phyloP scores from a whole-genome alignment of 2,113 vertebrate species.

The Psittacula cyanocephala region DNA sequence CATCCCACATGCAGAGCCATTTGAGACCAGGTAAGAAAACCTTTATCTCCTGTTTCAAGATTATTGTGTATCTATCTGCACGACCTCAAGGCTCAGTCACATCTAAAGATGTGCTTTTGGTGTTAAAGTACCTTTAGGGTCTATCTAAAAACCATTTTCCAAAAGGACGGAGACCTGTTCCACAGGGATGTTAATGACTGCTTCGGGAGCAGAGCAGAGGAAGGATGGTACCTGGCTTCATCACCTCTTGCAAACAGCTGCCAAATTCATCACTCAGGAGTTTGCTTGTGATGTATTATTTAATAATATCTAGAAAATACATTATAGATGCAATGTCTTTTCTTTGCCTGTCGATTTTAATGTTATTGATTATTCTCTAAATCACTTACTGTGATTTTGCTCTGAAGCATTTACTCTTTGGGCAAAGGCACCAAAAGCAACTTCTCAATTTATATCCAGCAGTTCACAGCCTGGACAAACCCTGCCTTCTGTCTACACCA shows the following conservation, averaged over 20 bases:
- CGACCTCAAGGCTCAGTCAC: background rate
- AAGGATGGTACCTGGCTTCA: background rate
- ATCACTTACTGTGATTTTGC: constrained; percentile 42
- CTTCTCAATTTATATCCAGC: background rate
- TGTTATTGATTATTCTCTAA: constrained; percentile 58
- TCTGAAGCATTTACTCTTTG: constrained; percentile 18
- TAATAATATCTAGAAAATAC: constrained; percentile 31
- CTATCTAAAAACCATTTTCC: background rate
- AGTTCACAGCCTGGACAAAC: background rate
- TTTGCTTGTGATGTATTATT: constrained; percentile 29
- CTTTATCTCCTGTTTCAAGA: background rate
- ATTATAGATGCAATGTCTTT: background rate
- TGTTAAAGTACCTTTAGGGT: background rate
- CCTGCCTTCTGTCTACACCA: background rate
- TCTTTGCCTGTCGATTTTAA: constrained; percentile 47
- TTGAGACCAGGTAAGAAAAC: background rate
- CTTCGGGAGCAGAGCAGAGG: background rate
- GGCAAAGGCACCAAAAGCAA: background rate
- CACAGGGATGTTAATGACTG: background rate
- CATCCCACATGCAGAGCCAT: background rate
- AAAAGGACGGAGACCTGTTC: background rate
- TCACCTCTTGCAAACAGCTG: background rate
- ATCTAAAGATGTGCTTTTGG: background rate
- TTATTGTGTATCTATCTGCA: background rate
- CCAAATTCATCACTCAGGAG: constrained; percentile 20